Evolutionary conservation across 92 coral and sea anemone species (phyloP).

Genomic region (Anthopleura xanthogrammica): DNA sequence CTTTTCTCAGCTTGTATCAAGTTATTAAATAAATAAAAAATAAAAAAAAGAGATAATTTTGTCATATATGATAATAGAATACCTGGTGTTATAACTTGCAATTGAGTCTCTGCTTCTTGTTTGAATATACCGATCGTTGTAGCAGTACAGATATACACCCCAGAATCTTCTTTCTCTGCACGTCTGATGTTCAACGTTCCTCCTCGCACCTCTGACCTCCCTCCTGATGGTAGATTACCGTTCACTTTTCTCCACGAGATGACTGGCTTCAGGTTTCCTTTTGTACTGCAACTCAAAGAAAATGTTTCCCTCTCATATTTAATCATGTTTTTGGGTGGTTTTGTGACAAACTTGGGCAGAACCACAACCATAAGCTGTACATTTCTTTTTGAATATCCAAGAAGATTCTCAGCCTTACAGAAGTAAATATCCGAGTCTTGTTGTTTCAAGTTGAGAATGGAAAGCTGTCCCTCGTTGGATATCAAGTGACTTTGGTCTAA

Average conservation of each 20-base stretch:
- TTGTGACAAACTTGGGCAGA: background rate
- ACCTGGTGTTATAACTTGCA: background rate
- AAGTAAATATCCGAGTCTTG: slow-evolving; percentile 5
- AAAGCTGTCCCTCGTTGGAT: background rate
- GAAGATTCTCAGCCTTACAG: background rate
- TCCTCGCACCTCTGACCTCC: slow-evolving; percentile 11
- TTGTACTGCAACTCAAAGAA: background rate
- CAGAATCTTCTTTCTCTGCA: slow-evolving; percentile 20
- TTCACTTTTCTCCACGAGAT: background rate
- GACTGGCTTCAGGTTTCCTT: background rate
- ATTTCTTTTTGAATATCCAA: background rate
- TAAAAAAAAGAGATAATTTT: no score
- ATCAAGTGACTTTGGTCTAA: background rate
- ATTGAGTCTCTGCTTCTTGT: background rate
- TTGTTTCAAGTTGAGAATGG: background rate
- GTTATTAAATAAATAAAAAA: no score
- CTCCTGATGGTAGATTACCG: background rate
- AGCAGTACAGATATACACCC: slow-evolving; percentile 27
- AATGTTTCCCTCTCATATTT: background rate
- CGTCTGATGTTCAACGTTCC: slow-evolving; percentile 15
- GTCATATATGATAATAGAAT: no score
- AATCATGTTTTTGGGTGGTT: background rate
- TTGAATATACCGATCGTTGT: slow-evolving; percentile 20
- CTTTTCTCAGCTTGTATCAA: background rate
- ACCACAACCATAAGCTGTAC: background rate